These are phyloP conservation scores for Amphipyra tragopoginis DNA, from an alignment of 2,888 invertebrate species.

Conservation along the genomic window DNA sequence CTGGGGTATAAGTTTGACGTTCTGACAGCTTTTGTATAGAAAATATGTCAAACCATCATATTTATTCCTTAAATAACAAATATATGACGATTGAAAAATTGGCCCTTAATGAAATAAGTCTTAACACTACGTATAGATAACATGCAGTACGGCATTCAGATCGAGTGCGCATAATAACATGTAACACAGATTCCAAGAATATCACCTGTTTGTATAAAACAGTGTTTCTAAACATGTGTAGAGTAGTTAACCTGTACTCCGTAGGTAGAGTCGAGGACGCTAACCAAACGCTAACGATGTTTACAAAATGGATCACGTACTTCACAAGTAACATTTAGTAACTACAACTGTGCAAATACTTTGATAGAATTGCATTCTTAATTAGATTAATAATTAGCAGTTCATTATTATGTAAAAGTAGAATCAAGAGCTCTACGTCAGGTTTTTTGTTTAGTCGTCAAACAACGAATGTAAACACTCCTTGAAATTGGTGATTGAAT, in stretches of 20 bases:
- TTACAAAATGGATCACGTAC: constrained; percentile 84
- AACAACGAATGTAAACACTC: constrained; percentile 40
- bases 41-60: no score
- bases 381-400: constrained; percentile 36
- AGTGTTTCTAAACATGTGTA: constrained; percentile 46
- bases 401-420: constrained; percentile 3
- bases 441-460: constrained; percentile 8
- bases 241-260: constrained; percentile 41
- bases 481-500: constrained; percentile 19
- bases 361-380: constrained; percentile 53
- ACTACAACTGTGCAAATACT: constrained; percentile 64
- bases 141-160: constrained; percentile 21
- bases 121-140: constrained; percentile 17
- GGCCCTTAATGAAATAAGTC: constrained; percentile 19
- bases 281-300: constrained; percentile 79
- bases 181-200: constrained; percentile 46
- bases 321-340: constrained; percentile 67
- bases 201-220: constrained; percentile 52
- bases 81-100: no score
- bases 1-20: no score
- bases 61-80: no score
- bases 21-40: no score
- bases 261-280: constrained; percentile 56
- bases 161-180: constrained; percentile 28
- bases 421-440: constrained; percentile 14